phyloP scores from a whole-genome alignment of 2,888 invertebrate genomes.

The Caenorhabditis uteleia region DNA sequence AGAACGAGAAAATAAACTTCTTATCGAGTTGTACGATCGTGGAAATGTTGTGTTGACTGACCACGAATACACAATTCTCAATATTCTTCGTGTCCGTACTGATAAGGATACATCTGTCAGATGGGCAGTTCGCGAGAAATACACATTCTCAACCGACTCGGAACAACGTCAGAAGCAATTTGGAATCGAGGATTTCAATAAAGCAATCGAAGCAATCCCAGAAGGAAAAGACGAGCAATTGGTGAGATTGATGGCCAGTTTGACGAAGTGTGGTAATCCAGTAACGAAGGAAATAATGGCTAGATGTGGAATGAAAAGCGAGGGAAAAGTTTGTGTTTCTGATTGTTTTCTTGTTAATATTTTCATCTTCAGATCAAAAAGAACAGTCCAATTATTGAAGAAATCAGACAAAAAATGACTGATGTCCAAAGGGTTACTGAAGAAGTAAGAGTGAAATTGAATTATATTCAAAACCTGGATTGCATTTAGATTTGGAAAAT shows the following conservation, averaged over 20 bases:
- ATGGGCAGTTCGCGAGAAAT: slow-evolving; percentile 90
- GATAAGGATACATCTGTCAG: slow-evolving; percentile 84
- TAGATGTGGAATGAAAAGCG: slow-evolving; percentile 18
- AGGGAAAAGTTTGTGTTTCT: slow-evolving; percentile 7
- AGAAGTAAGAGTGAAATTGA: not conserved
- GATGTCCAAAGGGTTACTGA: slow-evolving; percentile 13
- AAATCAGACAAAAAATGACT: slow-evolving; percentile 10
- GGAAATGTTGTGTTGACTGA: slow-evolving; percentile 94
- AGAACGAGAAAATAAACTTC: slow-evolving; percentile 91
- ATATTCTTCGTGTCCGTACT: slow-evolving; percentile 67
- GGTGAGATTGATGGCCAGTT: slow-evolving; percentile 17
- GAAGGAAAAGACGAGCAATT: slow-evolving; percentile 31
- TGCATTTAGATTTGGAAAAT: slow-evolving; percentile 19
- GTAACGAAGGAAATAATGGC: slow-evolving; percentile 32
- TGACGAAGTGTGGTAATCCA: slow-evolving; percentile 42
- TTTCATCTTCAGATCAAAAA: not conserved
- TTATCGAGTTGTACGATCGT: slow-evolving; percentile 88
- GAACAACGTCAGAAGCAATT: slow-evolving; percentile 2
- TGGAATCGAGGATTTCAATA: slow-evolving; percentile 2
- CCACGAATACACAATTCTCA: slow-evolving; percentile 83
- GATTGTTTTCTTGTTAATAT: not conserved
- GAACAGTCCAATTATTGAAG: slow-evolving; percentile 7
- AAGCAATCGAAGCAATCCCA: slow-evolving; percentile 12
- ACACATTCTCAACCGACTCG: slow-evolving; percentile 69
- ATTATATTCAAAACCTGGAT: not conserved